Evolutionary conservation across 2,888 invertebrate genomes (phyloP), one percentile per base, ranked within the genome.

Genomic region (Muscina levida): DNA sequence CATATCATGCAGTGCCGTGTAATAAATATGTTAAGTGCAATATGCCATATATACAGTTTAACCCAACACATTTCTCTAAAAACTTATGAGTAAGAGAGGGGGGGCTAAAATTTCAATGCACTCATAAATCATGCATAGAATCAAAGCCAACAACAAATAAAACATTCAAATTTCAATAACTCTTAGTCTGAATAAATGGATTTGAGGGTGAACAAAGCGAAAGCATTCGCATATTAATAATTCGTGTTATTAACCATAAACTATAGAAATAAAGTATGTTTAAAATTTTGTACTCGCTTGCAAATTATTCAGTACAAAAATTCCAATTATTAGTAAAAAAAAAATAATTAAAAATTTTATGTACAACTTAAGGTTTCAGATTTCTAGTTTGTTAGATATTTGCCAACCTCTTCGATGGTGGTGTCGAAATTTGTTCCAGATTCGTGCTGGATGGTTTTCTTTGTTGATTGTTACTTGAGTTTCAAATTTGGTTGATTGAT

Each of bases 381-480:
- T 62, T 59, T 62, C 62, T 39, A 37, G 17, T 37, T 37, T 42
- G 19, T 15, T 73, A 70, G 46, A 48, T 57, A 56, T 75, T 59
- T 72, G 81, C 90, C 88, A 90, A 90, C 90, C 90, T 90, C 90
- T 87, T 88, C 79, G 86, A 85, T 85, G 87, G 87, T 85, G 88
- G 86, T 87, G 86, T 87, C 84, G 87, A 86, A 87, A 88, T 87
- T 85, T 86, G 84, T 84, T 88, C 89, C 88, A 90, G 89, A 86
- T 87, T 87, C 85, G 86, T 87, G 89, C 90, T 90, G 90, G 87
- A 90, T 88, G 87, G 86, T 85, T 87, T 86, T 85, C 87, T 82
- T 85, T 85, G 70, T 65, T 80, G 83, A 72, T 79, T 31, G 37
- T 65, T 76, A 74, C 78, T 72, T 75, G 77, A 71, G 57, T 82